phyloP scores from a whole-genome alignment of 2,888 invertebrate genomes.

The Unio delphinus region DNA sequence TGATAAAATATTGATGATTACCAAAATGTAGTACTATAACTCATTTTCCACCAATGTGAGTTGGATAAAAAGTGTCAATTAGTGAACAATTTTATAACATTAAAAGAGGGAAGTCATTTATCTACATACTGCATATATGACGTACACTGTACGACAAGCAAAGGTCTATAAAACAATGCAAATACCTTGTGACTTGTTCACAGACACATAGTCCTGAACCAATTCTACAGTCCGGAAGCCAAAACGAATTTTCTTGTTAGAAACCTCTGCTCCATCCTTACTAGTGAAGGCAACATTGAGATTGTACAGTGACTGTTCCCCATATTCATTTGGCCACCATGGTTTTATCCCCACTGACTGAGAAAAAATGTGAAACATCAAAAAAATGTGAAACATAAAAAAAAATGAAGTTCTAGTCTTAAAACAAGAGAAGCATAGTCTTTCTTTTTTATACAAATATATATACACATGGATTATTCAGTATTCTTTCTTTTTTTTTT shows the following conservation, averaged over 20 bases:
- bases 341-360: constrained; percentile 71
- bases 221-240: constrained; percentile 91
- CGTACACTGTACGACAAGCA: too few relatives aligned
- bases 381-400: neutral
- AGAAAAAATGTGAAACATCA: neutral
- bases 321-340: constrained; percentile 96
- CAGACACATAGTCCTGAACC: constrained; percentile 78
- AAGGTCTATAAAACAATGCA: neutral
- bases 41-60: too few relatives aligned
- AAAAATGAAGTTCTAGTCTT: neutral
- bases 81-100: too few relatives aligned
- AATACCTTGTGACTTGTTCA: constrained; percentile 37
- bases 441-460: neutral
- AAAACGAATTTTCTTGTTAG: constrained; percentile 77
- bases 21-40: too few relatives aligned
- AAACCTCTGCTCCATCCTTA: constrained; percentile 26
- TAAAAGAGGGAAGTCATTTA: too few relatives aligned
- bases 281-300: constrained; percentile 70
- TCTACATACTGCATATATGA: too few relatives aligned
- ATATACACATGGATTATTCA: neutral
- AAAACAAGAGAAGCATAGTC: neutral
- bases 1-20: too few relatives aligned
- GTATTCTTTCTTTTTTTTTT: neutral
- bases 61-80: too few relatives aligned
- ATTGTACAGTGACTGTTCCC: constrained; percentile 80